Evolutionary conservation across 2,113 vertebrate species (phyloP), one percentile per base, ranked within the genome.

Genomic region (Tenrec ecaudatus): DNA sequence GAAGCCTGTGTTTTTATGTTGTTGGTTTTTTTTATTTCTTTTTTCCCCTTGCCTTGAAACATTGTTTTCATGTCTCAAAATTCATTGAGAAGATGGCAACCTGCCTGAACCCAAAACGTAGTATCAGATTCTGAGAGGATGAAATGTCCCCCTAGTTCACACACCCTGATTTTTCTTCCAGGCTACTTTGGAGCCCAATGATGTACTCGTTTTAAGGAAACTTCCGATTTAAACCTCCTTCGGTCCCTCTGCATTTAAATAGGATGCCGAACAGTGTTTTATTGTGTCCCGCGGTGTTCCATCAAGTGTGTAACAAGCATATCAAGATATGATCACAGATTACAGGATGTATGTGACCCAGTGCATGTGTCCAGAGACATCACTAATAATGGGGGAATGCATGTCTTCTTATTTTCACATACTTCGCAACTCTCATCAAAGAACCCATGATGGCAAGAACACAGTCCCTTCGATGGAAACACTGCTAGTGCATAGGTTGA

Each of bases 1-100:
- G 81, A 86, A 95, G 66, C n/a, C 64, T 93, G 19, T 83, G 27
- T 82, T 89, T 94, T 92, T 36, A 71, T 25, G 66, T n/a, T n/a
- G n/a, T n/a, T n/a, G n/a, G n/a, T 94, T 31, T 83, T 90, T 43
- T 17, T 4, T 77, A 29, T n/a, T 86, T 92, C 91, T 66, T 71
- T 43, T 40, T 40, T 40, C 10, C 29, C 31, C 8, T 68, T 31
- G 1, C 71, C 77, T 79, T 69, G 38, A 92, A 94, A 79, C 9
- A 76, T 66, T 71, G 71, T 79, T 64, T 84, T 69, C 68, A 84
- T 83, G 77, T 92, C 86, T 92, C 92, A 93, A 86, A 87, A 64
- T 53, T 89, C 29, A 88, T 94, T 88, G 16, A 29, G 33, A 85
- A 87, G 33, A 78, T n/a, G 43, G 25, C n/a, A 78, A 58, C 69